phyloP scores from a whole-genome alignment of 2,888 invertebrate species.

The Cerastis leucographa region DNA sequence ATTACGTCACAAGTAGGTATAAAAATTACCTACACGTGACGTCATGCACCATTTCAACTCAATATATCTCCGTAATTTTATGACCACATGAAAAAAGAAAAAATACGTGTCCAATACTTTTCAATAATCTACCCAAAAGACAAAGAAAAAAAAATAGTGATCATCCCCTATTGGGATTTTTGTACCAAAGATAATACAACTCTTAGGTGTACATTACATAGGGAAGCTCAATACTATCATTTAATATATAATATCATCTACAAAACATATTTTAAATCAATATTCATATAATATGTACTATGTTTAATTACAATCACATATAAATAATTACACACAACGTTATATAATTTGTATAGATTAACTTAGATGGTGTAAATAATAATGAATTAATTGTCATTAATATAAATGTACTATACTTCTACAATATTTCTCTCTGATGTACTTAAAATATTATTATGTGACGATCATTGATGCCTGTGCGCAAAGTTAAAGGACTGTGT shows the following conservation, averaged over 20 bases:
- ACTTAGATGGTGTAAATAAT: constrained; percentile 51
- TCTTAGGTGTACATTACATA: constrained; percentile 37
- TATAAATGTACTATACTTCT: constrained; percentile 13
- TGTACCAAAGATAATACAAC: neutral
- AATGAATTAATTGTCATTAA: constrained; percentile 42
- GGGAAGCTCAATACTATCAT: constrained; percentile 55
- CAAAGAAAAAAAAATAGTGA: too few species aligned
- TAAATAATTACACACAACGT: constrained; percentile 61
- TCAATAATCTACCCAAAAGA: too few species aligned
- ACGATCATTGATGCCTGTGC: constrained; percentile 40
- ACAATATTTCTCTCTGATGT: constrained; percentile 32
- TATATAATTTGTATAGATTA: constrained; percentile 47
- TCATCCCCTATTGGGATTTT: too few species aligned
- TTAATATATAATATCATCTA: constrained; percentile 50
- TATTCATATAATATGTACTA: constrained; percentile 27
- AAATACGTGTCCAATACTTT: too few species aligned
- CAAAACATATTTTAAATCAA: constrained; percentile 43
- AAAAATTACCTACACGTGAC: too few species aligned
- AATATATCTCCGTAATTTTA: too few species aligned
- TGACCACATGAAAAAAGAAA: too few species aligned
- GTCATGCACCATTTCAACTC: too few species aligned
- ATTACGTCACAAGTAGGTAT: too few species aligned
- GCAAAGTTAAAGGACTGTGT: constrained; percentile 28
- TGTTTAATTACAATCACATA: constrained; percentile 46
- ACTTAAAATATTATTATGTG: constrained; percentile 52